Evolutionary conservation across 2,888 invertebrate species (phyloP).

Genomic region (Nomada flava): DNA sequence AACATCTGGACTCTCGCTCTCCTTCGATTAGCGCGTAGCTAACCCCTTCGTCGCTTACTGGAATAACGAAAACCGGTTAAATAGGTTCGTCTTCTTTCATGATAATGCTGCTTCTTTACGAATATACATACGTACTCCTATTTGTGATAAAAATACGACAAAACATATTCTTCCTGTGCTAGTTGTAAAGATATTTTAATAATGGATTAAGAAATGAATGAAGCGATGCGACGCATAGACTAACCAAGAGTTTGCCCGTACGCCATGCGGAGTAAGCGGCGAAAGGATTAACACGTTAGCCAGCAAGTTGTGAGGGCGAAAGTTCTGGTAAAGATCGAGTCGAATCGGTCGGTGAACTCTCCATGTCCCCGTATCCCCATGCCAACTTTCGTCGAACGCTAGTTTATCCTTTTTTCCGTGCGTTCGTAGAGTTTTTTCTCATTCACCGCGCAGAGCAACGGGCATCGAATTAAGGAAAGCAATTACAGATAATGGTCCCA

Average conservation of each 20-base stretch:
- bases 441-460: conserved; percentile 61
- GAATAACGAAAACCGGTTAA: too few species aligned
- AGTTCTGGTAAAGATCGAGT: background rate
- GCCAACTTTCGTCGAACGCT: background rate
- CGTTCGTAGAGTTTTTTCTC: conserved; percentile 54
- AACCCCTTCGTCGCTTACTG: too few species aligned
- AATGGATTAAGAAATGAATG: too few species aligned
- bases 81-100: too few species aligned
- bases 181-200: too few species aligned
- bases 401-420: conserved; percentile 52
- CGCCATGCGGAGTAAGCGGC: too few species aligned
- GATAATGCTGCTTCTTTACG: too few species aligned
- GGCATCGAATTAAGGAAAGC: conserved; percentile 79
- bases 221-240: too few species aligned
- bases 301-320: conserved; percentile 9
- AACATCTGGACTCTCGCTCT: conserved; percentile 39
- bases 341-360: conserved; percentile 3
- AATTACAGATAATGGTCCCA: conserved; percentile 80
- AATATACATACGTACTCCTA: too few species aligned
- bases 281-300: conserved; percentile 44
- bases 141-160: too few species aligned
- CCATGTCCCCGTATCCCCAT: background rate
- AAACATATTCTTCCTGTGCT: too few species aligned
- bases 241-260: too few species aligned
- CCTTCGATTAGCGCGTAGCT: conserved; percentile 46